phyloP scores from a whole-genome alignment of 2,797 vertebrate species.

The Takifugu rubripes region DNA sequence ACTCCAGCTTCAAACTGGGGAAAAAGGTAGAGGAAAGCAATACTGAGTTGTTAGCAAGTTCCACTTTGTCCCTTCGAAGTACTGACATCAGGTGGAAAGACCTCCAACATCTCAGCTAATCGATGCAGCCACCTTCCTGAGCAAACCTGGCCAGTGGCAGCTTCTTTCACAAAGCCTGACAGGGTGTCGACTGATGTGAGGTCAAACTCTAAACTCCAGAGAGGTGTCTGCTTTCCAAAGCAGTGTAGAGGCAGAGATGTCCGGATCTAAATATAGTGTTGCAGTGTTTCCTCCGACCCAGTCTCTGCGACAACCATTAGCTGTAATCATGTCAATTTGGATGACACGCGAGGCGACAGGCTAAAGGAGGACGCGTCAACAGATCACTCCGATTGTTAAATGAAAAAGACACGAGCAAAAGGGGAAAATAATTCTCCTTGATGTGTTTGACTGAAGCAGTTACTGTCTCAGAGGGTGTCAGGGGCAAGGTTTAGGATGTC shows the following conservation, averaged over 20 bases:
- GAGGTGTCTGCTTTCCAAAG: conserved; percentile 26
- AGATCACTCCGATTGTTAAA: conserved; percentile 52
- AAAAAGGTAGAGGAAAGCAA: conserved; percentile 44
- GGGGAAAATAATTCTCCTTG: conserved; percentile 6
- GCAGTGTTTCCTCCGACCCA: conserved; percentile 34
- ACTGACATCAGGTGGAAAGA: conserved; percentile 41
- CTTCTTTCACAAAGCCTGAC: conserved; percentile 7
- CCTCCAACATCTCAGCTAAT: conserved; percentile 28
- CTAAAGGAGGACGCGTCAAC: conserved; percentile 68
- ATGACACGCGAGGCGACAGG: conserved; percentile 63
- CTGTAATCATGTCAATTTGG: conserved; percentile 67
- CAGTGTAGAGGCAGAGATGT: conserved; percentile 22
- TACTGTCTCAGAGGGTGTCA: conserved; percentile 36
- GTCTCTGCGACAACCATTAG: conserved; percentile 66
- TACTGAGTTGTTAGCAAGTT: conserved; percentile 42
- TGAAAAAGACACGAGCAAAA: conserved; percentile 39
- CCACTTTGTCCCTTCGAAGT: conserved; percentile 36
- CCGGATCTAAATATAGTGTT: conserved; percentile 55
- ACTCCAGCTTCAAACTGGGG: conserved; percentile 91
- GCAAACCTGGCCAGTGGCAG: conserved; percentile 11
- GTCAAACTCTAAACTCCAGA: conserved; percentile 37
- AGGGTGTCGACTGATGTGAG: conserved; percentile 25
- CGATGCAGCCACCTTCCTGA: conserved; percentile 16
- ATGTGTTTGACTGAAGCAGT: conserved; percentile 56
- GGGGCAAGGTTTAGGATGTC: conserved; percentile 21